Evolutionary conservation across 2,797 vertebrate genomes (phyloP).

Genomic region (Artibeus jamaicensis): DNA sequence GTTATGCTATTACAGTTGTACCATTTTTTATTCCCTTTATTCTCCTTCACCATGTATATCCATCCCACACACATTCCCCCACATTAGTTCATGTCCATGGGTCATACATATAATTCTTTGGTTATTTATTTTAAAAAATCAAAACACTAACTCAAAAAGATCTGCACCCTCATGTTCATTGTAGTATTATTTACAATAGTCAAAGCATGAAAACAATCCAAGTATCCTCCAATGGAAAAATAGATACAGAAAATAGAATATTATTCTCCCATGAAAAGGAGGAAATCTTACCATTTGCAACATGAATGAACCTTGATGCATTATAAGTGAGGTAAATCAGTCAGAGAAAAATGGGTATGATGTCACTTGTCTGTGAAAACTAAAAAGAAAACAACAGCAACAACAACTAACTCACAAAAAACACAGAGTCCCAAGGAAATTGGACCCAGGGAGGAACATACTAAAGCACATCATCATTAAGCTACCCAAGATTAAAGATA

Average conservation of each 20-base stretch:
- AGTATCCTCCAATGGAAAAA: neutral
- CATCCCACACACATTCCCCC: no score
- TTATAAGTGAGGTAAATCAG: neutral
- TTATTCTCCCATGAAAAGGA: neutral
- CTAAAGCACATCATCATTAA: no score
- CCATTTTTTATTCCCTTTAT: no score
- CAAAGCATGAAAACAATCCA: neutral
- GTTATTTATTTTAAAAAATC: no score
- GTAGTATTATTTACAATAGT: neutral
- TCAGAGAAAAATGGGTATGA: neutral
- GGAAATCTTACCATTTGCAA: neutral
- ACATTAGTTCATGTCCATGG: no score
- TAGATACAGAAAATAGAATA: neutral
- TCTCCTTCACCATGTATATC: no score
- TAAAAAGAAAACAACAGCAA: fast-evolving
- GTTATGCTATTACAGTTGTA: no score
- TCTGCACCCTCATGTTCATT: no score
- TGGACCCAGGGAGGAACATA: no score
- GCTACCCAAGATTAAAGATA: no score
- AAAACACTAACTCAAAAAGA: no score
- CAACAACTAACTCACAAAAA: neutral
- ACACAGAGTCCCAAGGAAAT: neutral
- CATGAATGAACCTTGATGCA: neutral
- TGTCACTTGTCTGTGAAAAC: neutral
- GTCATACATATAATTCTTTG: no score